Base-by-base conservation (phyloP, 2,113 vertebrate species). In the Pachycephala philippinensis region DNA sequence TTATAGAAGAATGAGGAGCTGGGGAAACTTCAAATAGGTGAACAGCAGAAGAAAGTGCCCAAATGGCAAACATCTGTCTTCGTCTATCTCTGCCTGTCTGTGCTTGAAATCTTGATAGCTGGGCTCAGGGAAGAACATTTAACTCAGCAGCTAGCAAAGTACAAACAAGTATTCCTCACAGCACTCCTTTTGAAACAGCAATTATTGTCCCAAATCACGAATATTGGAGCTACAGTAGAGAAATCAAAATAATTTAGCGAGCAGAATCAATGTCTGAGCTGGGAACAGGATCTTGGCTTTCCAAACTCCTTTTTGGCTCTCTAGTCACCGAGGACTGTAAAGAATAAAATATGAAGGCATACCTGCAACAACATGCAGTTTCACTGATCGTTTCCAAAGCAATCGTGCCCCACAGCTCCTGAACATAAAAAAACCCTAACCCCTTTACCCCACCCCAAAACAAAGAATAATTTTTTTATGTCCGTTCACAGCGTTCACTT, bases 11-110 rank as follows among this genome's bases (percentile, higher is more conserved):
- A 96, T 64, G 54, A 88, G 56, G 68, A 94, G 71, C 71, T 86
- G 56, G 63, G 87, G 47, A 90, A 70, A 74, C 49, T 91, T 93
- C 79, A 88, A 54, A 84, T 9, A 94, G 64, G 71, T 88, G 88
- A 95, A 84, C 5, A 35, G 66, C 31, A 91, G 64, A 89, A 93
- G 57, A 79, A 87, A 85, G 64, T 69, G 65, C 89, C 77, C 72
- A 94, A 95, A 95, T 91, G 45, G 84, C 89, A 90, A 95, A 81
- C 87, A 89, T 70, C 72, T 89, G 85, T 70, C 72, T 93, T 93
- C 44, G 6, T 57, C 79, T 83, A 42, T 81, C 81, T 94, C 57
- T 89, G 61, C 84, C 28, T 87, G 74, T 79, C 89, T 93, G 78
- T 91, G 79, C 90, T 89, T 95, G 88, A 90, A 88, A 60, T 74